phyloP scores from a whole-genome alignment of 2,888 invertebrate genomes.

The Acrobasis consociella region DNA sequence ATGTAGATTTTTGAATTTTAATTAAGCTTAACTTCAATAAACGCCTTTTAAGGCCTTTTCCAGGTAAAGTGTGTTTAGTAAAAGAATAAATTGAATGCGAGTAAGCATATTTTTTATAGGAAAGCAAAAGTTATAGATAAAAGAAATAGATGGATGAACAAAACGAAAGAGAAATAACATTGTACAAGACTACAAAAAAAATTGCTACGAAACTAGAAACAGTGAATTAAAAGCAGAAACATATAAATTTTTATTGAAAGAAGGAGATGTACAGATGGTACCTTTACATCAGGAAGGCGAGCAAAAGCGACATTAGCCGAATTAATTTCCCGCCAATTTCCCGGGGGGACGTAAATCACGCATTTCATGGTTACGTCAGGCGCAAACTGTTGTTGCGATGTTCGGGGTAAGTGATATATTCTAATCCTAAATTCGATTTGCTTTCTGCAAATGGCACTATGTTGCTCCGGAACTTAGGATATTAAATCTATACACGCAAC shows the following conservation, averaged over 20 bases:
- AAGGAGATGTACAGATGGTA: background rate
- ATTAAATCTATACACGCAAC: background rate
- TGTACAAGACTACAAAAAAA: too few relatives aligned
- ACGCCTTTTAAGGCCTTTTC: background rate
- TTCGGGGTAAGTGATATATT: slow-evolving; percentile 37
- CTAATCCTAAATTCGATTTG: slow-evolving; percentile 32
- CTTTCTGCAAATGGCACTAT: background rate
- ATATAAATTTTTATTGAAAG: background rate
- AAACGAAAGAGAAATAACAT: too few relatives aligned
- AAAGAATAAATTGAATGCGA: too few relatives aligned
- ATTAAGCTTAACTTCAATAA: background rate
- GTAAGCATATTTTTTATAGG: too few relatives aligned
- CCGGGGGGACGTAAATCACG: slow-evolving; percentile 74
- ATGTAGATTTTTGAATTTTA: background rate
- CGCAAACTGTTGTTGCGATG: slow-evolving; percentile 44
- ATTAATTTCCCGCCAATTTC: slow-evolving; percentile 72
- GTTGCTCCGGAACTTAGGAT: background rate
- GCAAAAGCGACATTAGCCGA: slow-evolving; percentile 69
- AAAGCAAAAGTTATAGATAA: too few relatives aligned
- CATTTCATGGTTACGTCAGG: slow-evolving; percentile 63
- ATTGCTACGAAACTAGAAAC: too few relatives aligned
- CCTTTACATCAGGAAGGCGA: slow-evolving; percentile 32
- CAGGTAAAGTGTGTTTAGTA: too few relatives aligned
- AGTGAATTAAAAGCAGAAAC: too few relatives aligned
- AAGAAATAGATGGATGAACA: too few relatives aligned